Base-by-base conservation (phyloP, 2,888 invertebrate species). In the Pyrgus malvae region DNA sequence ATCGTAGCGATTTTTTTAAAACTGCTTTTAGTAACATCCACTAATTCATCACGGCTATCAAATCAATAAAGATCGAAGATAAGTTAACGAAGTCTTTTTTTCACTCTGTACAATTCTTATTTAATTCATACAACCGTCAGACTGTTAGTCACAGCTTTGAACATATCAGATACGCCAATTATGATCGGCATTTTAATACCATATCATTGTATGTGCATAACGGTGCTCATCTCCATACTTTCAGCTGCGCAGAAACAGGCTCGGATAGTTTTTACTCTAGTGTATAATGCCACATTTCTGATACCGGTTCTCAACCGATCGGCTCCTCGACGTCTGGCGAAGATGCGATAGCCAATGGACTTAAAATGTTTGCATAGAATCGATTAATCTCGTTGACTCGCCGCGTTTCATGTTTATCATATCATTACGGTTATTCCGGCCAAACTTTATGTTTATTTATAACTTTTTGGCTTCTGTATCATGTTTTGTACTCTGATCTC, bases 261-360 rank as follows among this genome's bases (percentile, higher is more conserved):
- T 57, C 41, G 57, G 53, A 53, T 42, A 57, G 69, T 77, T 77
- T 78, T 76, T 76, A 72, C 72, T 69, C 59, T 69, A 68, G 68
- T 68, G 69, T 74, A 68, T 76, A 73, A 77, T 76, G 78, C 77
- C 82, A 80, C 78, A 74, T 74, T 73, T 69, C 56, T 53, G 54
- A 59, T 78, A 87, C 88, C 85, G 85, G 87, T 87, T 85, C 72
- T 71, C 63, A 64, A 63, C 63, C 70, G 69, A 64, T 70, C 70
- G 88, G 89, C 89, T 88, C 89, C 89, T 64, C 73, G 67, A 58
- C 73, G 89, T 89, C 89, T 89, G 74, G 80, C 77, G 64, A 70
- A 71, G 72, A 72, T 72, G 69, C 67, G 64, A 68, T 74, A 73
- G 67, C 81, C 78, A 84, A 83, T 80, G 77, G 75, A 73, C 74